phyloP scores from a whole-genome alignment of 2,113 vertebrate species.

The Natator depressus region DNA sequence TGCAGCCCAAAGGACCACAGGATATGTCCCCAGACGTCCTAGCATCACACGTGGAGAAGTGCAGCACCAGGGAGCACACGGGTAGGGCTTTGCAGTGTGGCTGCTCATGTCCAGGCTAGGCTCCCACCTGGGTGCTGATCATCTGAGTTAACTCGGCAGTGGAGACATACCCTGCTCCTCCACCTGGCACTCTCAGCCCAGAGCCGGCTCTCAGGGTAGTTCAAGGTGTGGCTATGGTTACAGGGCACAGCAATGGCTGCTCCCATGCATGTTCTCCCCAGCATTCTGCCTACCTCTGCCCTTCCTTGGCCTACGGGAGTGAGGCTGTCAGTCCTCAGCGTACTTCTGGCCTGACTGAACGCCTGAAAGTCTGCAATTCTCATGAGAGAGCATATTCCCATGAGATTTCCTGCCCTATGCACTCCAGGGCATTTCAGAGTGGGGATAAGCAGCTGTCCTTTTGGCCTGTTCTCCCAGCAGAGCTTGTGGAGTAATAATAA shows the following conservation, averaged over 20 bases:
- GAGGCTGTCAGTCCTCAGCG: neutral
- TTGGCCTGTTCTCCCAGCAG: neutral
- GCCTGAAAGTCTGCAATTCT: neutral
- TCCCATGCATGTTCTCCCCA: neutral
- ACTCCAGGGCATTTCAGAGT: neutral
- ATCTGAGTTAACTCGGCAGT: neutral
- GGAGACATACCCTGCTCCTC: fast-evolving
- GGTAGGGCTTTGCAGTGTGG: neutral
- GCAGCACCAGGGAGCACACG: neutral
- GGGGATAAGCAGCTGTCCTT: neutral
- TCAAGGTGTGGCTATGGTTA: neutral
- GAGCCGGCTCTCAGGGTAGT: neutral
- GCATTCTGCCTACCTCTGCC: neutral
- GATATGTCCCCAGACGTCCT: neutral
- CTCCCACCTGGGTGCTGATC: neutral
- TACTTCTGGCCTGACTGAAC: neutral
- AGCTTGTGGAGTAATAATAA: neutral
- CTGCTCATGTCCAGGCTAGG: neutral
- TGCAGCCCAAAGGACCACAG: neutral
- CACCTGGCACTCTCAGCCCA: neutral
- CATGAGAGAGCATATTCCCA: neutral
- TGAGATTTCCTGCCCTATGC: neutral
- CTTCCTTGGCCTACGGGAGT: neutral
- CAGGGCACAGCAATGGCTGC: neutral
- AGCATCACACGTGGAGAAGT: neutral